phyloP scores from a whole-genome alignment of 1,140 invertebrate species.

The Papilio polytes region DNA sequence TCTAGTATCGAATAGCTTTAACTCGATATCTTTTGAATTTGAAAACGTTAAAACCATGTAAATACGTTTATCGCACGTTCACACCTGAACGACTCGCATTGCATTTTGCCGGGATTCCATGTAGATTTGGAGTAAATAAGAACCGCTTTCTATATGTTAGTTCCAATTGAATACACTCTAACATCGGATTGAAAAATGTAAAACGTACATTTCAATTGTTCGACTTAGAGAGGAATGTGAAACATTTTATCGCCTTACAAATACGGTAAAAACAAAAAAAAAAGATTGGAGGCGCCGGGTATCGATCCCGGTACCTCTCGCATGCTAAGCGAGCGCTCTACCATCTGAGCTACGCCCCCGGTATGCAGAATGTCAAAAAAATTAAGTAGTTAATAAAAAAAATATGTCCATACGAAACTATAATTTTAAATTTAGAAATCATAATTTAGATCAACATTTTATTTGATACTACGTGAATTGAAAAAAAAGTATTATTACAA shows the following conservation, averaged over 20 bases:
- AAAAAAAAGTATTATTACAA: too few species aligned
- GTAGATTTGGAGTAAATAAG: constrained; percentile 5
- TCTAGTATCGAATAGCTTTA: constrained; percentile 50
- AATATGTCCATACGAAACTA: too few species aligned
- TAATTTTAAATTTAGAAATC: too few species aligned
- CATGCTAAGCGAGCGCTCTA: constrained; percentile 41
- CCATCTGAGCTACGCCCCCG: constrained; percentile 41
- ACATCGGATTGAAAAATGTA: constrained; percentile 10
- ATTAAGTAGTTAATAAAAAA: too few species aligned
- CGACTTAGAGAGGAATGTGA: neutral
- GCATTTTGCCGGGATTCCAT: constrained; percentile 15
- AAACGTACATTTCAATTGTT: neutral
- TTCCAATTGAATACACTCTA: constrained; percentile 17
- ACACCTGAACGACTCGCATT: constrained; percentile 12
- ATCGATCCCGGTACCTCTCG: constrained; percentile 41
- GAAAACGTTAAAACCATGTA: neutral
- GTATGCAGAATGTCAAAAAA: neutral
- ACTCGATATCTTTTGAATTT: neutral
- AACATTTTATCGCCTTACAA: neutral
- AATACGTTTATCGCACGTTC: constrained; percentile 18
- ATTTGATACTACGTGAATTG: too few species aligned
- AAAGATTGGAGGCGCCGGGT: constrained; percentile 36
- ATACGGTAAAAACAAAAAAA: constrained; percentile 2
- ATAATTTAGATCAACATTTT: too few species aligned
- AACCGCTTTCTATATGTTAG: constrained; percentile 27